Percentiles rank a stretch among this genome's conserved stretches.
These are phyloP conservation scores for Priocnemis perturbator DNA, from an alignment of 2,888 invertebrate genomes.

Conservation along the genomic window DNA sequence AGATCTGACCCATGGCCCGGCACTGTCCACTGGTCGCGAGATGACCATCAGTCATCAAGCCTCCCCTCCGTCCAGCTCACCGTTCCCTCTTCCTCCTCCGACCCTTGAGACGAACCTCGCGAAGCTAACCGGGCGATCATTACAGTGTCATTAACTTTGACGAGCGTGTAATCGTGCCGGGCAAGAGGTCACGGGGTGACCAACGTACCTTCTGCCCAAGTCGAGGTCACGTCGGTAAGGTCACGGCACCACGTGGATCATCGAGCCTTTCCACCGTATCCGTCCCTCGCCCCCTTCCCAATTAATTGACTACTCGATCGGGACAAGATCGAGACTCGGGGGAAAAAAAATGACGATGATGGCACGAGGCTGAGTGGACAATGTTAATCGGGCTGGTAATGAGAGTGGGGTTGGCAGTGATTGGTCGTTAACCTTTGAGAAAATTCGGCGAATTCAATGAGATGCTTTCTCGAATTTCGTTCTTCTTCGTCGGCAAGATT, in stretches of 20 bases:
- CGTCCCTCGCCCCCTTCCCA: conserved; percentile 27
- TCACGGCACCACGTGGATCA: conserved; percentile 47
- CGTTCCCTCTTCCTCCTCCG: background rate
- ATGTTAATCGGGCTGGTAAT: too few species aligned
- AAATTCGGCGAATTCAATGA: too few species aligned
- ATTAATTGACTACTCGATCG: conserved; percentile 50
- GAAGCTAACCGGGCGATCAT: conserved; percentile 62
- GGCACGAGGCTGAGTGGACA: too few species aligned
- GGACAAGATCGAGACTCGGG: conserved; percentile 27
- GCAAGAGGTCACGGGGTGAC: conserved; percentile 51
- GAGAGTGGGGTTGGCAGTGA: too few species aligned
- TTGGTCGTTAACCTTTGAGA: too few species aligned
- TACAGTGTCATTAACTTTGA: conserved; percentile 70
- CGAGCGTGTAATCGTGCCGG: conserved; percentile 66
- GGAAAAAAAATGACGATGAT: conserved; percentile 21
- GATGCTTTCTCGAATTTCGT: too few species aligned
- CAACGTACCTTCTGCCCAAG: conserved; percentile 47
- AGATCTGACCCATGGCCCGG: conserved; percentile 58
- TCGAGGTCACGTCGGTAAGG: conserved; percentile 48
- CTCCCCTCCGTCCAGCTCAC: background rate
- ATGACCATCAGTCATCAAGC: conserved; percentile 67
- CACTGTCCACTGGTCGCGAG: conserved; percentile 61
- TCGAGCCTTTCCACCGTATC: background rate
- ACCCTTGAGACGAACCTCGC: conserved; percentile 33
- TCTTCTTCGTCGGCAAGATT: too few species aligned